A percentile compares a stretch with the other conserved stretches of the same genome.
phyloP scores from a whole-genome alignment of 2,888 invertebrate species.

The Synergus laeviventris region DNA sequence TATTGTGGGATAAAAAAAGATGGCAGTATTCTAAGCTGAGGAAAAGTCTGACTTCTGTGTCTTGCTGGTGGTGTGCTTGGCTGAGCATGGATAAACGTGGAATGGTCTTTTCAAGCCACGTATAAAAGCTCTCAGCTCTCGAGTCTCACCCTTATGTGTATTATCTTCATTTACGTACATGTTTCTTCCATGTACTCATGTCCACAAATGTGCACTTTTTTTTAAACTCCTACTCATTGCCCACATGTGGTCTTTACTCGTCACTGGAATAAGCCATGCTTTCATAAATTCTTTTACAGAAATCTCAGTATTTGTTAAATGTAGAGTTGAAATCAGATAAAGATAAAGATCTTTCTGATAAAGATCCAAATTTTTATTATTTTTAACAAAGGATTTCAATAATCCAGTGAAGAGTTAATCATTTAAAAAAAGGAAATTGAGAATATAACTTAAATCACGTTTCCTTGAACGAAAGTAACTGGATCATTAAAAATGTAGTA shows the following conservation, averaged over 20 bases:
- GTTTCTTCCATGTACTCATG: conserved; percentile 3
- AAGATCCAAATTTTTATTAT: too few relatives aligned
- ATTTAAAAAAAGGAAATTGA: too few relatives aligned
- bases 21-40: conserved; percentile 11
- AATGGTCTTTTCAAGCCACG: conserved; percentile 60
- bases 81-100: conserved; percentile 29
- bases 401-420: too few relatives aligned
- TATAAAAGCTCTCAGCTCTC: conserved; percentile 53
- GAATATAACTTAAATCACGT: too few relatives aligned
- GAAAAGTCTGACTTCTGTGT: conserved; percentile 33
- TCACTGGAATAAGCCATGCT: too few relatives aligned
- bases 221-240: conserved; percentile 10
- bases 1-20: background rate
- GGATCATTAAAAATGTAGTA: too few relatives aligned
- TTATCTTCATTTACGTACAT: conserved; percentile 15
- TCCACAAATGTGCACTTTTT: background rate
- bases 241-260: background rate
- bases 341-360: too few relatives aligned
- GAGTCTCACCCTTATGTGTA: conserved; percentile 44
- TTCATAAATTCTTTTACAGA: too few relatives aligned
- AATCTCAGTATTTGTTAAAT: background rate
- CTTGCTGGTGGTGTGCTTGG: conserved; percentile 29
- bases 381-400: too few relatives aligned
- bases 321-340: too few relatives aligned
- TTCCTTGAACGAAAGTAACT: too few relatives aligned